phyloP scores from a whole-genome alignment of 2,888 invertebrate species.

The Stegophylla sp. region DNA sequence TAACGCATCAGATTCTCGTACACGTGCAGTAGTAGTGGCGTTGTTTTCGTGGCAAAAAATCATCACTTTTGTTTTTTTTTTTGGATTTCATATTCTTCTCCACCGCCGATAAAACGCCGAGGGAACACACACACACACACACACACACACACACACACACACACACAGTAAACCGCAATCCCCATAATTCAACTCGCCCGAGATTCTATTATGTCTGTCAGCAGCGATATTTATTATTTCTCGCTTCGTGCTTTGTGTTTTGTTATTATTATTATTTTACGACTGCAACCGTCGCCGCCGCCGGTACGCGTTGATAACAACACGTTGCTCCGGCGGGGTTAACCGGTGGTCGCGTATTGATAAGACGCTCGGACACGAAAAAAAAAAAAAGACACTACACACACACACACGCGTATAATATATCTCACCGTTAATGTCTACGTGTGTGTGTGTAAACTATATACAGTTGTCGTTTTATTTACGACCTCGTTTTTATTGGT shows the following conservation, averaged over 20 bases:
- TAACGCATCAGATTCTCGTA: constrained; percentile 5
- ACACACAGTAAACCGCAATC: not conserved
- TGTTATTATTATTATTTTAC: constrained; percentile 10
- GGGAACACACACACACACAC: not conserved
- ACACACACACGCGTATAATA: not conserved
- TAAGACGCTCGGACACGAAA: not conserved
- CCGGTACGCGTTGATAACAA: constrained; percentile 42
- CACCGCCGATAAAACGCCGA: not conserved
- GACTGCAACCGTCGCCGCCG: not conserved
- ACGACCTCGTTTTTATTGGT: constrained; percentile 57
- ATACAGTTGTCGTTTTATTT: constrained; percentile 51
- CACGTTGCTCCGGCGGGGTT: too few relatives aligned
- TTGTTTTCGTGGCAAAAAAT: constrained; percentile 14
- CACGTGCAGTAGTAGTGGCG: not conserved
- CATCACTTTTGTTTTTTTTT: constrained; percentile 1
- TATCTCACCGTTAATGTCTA: too few relatives aligned
- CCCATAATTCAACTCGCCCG: constrained; percentile 32
- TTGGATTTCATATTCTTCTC: not conserved
- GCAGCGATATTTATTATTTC: constrained; percentile 14
- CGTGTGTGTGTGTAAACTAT: too few relatives aligned
- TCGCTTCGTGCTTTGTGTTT: not conserved
- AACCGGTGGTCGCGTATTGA: constrained; percentile 45
- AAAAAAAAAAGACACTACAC: too few relatives aligned
- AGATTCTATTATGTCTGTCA: constrained; percentile 48
- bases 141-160: not conserved